Percentiles rank a stretch among this genome's conserved stretches.
phyloP scores from a whole-genome alignment of 2,797 vertebrate species.

The Bucorvus abyssinicus region DNA sequence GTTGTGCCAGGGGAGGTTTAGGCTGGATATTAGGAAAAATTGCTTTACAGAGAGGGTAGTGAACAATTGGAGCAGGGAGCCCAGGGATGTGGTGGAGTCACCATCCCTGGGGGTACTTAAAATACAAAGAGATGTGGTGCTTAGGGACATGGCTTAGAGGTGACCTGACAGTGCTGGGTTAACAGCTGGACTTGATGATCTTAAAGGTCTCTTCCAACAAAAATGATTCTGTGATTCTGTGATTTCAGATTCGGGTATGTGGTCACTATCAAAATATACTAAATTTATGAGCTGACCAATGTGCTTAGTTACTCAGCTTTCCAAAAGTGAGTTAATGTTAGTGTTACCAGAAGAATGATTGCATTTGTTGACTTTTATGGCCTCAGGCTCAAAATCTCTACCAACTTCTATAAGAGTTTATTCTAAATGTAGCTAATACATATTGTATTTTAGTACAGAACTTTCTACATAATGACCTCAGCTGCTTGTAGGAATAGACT shows the following conservation, averaged over 20 bases:
- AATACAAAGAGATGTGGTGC: no score
- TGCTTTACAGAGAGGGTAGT: no score
- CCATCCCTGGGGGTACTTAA: no score
- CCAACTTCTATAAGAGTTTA: conserved; percentile 6
- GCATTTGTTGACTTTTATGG: conserved; percentile 34
- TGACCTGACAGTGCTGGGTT: no score
- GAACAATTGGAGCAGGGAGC: no score
- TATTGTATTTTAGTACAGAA: conserved; percentile 17
- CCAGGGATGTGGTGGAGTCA: no score
- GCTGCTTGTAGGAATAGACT: conserved; percentile 23
- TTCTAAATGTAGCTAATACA: conserved; percentile 23
- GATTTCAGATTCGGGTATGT: conserved; percentile 29
- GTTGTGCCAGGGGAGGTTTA: no score
- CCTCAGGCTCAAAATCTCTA: conserved; percentile 43
- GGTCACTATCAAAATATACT: conserved; percentile 7
- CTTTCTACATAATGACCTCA: conserved; percentile 2
- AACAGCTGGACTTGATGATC: no score
- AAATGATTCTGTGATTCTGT: no score
- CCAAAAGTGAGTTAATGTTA: conserved; percentile 15
- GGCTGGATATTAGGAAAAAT: no score
- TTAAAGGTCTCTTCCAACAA: no score
- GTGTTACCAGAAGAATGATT: conserved; percentile 32
- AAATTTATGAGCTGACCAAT: conserved; percentile 17
- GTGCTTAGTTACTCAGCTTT: conserved; percentile 3
- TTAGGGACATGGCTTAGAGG: no score